These are phyloP conservation scores for Orthonyx spaldingii DNA, from an alignment of 2,113 vertebrate genomes.

Conservation along the genomic window DNA sequence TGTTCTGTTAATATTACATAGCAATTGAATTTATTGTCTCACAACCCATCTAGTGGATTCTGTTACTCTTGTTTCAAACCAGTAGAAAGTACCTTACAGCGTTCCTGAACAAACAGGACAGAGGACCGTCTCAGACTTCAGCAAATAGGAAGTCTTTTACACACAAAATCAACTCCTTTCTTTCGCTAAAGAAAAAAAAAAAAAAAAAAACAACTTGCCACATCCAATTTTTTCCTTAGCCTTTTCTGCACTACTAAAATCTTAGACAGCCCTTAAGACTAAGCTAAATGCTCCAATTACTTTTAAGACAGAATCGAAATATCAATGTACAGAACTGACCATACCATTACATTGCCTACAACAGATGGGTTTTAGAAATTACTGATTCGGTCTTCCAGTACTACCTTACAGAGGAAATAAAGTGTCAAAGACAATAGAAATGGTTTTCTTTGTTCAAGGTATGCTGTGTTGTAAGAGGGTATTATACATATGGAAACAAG, in stretches of 20 bases:
- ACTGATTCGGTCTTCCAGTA: not conserved
- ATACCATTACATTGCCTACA: not conserved
- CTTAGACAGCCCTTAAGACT: not conserved
- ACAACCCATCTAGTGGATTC: rapidly evolving
- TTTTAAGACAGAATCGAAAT: not conserved
- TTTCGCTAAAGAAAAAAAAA: not conserved
- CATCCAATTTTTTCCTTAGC: not conserved
- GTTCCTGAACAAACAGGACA: not conserved
- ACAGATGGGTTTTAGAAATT: not conserved
- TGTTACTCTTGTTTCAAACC: not conserved
- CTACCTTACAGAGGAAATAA: not conserved
- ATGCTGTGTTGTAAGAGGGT: not conserved
- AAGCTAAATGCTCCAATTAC: not conserved
- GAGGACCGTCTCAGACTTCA: not conserved
- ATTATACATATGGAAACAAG: not conserved
- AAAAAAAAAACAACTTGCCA: not conserved
- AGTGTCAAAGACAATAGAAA: not conserved
- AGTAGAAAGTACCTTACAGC: not conserved
- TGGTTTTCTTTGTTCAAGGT: not conserved
- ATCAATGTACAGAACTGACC: not conserved
- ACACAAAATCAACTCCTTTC: not conserved
- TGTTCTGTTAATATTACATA: rapidly evolving
- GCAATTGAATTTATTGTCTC: not conserved
- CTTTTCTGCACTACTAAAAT: not conserved
- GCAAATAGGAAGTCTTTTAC: not conserved